Percentiles rank a stretch among this genome's conserved stretches.
Evolutionary conservation across 2,888 invertebrate species (phyloP).

Genomic region (Callinectes sapidus): DNA sequence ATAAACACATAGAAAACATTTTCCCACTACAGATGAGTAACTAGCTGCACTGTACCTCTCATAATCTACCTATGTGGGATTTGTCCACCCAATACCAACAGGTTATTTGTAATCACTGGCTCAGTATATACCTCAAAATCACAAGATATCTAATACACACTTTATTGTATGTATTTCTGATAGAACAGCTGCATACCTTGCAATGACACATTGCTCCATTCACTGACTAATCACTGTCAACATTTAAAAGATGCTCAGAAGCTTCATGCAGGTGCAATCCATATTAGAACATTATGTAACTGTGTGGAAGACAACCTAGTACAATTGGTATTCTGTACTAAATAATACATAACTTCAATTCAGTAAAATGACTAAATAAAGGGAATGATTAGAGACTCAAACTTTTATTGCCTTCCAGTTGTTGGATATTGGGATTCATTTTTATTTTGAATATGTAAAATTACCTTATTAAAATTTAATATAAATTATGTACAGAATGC

Average conservation of each 20-base stretch:
- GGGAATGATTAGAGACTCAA: background rate
- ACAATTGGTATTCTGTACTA: background rate
- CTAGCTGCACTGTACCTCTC: background rate
- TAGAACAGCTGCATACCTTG: background rate
- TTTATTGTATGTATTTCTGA: background rate
- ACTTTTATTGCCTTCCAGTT: background rate
- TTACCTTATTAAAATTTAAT: background rate
- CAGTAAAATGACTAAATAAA: too few species aligned
- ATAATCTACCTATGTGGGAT: background rate
- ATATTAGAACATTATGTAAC: background rate
- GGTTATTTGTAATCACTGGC: background rate
- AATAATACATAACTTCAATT: too few species aligned
- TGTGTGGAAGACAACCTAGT: background rate
- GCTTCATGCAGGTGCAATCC: slow-evolving; percentile 4
- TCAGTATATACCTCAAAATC: background rate
- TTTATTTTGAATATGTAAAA: background rate
- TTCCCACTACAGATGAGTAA: too few species aligned
- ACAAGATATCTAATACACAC: background rate
- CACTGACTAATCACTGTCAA: background rate
- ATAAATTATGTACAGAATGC: background rate
- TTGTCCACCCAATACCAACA: background rate
- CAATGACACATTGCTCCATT: background rate
- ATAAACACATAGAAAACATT: too few species aligned
- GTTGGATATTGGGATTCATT: too few species aligned
- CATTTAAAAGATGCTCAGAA: background rate